Evolutionary conservation across 2,888 invertebrate species (phyloP).

Genomic region (Morpho deidamia): DNA sequence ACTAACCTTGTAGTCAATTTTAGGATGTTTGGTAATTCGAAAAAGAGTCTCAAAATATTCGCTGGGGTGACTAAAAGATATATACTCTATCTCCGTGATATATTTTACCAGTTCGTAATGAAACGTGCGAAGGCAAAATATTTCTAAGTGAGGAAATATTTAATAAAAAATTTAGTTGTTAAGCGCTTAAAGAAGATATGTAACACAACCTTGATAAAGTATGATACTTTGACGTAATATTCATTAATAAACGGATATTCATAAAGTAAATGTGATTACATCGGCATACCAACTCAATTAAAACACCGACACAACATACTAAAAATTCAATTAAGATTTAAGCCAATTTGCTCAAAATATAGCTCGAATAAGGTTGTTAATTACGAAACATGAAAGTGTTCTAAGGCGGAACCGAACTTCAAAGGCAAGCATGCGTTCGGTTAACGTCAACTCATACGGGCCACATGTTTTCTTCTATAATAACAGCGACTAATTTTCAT

Average conservation of each 20-base stretch:
- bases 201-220: not conserved
- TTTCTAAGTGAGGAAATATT: too few relatives aligned
- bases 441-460: conserved; percentile 1
- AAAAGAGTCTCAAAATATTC: too few relatives aligned
- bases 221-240: conserved; percentile 13
- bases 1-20: too few relatives aligned
- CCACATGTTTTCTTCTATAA: too few relatives aligned
- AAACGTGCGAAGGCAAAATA: too few relatives aligned
- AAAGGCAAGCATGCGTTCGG: conserved; percentile 50
- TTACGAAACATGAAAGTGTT: conserved; percentile 44
- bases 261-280: conserved; percentile 19
- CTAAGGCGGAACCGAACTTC: conserved; percentile 50
- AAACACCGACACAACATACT: conserved; percentile 11
- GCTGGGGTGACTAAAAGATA: too few relatives aligned
- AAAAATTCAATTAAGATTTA: conserved; percentile 21
- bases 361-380: conserved; percentile 35
- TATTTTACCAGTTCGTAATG: too few relatives aligned
- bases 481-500: too few relatives aligned
- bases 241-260: conserved; percentile 10
- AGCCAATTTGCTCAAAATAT: conserved; percentile 38
- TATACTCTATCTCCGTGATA: too few relatives aligned
- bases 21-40: too few relatives aligned
- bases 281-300: conserved; percentile 12
- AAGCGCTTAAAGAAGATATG: too few relatives aligned
- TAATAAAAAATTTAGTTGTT: too few relatives aligned